Evolutionary conservation across 2,888 invertebrate genomes (phyloP).

Genomic region (Sinodicranocentrus sp.): DNA sequence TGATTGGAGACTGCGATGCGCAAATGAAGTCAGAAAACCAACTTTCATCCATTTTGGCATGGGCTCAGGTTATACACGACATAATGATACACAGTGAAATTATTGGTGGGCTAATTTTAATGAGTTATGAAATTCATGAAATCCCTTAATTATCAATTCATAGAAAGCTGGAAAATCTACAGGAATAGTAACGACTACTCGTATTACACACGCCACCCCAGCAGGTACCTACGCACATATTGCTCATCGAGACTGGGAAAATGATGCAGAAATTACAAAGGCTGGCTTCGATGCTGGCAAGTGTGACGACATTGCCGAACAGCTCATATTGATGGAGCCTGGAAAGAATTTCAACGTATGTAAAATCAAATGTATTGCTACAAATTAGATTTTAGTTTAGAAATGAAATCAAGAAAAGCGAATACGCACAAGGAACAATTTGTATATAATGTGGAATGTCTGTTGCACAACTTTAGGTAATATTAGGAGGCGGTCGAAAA

Average conservation of each 20-base stretch:
- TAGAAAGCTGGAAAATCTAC: constrained; percentile 82
- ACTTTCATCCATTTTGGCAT: constrained; percentile 68
- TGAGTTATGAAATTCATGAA: not conserved
- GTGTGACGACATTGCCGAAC: constrained; percentile 92
- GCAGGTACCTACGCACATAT: constrained; percentile 79
- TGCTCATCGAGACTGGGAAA: constrained; percentile 86
- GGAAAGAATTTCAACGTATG: constrained; percentile 86
- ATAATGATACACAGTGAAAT: not conserved
- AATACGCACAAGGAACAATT: too few relatives aligned
- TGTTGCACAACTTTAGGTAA: constrained; percentile 30
- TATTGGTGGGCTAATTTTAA: constrained; percentile 1
- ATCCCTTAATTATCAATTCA: not conserved
- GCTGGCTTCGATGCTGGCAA: constrained; percentile 45
- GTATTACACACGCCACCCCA: constrained; percentile 74
- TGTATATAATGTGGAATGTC: not conserved
- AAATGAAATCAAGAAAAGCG: too few relatives aligned
- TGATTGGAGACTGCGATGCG: constrained; percentile 59
- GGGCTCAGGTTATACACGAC: constrained; percentile 74
- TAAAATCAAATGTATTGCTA: too few relatives aligned
- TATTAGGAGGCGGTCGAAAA: constrained; percentile 47
- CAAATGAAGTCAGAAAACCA: constrained; percentile 63
- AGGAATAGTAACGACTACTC: constrained; percentile 74
- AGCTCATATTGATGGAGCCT: constrained; percentile 87
- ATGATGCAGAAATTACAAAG: constrained; percentile 83
- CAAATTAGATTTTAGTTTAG: too few relatives aligned